Conservation (phyloP, 2,888 invertebrate species). For the Aphodius sticticus region DNA sequence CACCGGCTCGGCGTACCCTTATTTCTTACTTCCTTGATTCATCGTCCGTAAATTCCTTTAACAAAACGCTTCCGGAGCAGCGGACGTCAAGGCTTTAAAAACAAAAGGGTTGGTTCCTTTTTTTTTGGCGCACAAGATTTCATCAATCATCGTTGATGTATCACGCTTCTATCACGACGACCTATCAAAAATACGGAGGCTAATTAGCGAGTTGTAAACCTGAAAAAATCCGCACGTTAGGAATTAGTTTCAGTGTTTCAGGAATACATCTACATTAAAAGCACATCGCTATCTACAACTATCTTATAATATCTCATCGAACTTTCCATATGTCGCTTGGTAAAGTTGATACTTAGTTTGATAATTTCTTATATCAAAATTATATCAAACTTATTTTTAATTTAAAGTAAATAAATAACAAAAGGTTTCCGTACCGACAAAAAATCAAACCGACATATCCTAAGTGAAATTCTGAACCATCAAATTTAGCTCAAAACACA, state of each 20-base stretch:
- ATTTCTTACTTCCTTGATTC: slow-evolving; percentile 4
- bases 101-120: neutral
- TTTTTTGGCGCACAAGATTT: neutral
- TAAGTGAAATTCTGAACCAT: neutral
- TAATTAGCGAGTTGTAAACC: neutral
- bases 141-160: neutral
- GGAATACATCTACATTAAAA: too few relatives aligned
- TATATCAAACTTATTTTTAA: too few relatives aligned
- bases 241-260: too few relatives aligned
- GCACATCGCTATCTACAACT: too few relatives aligned
- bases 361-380: too few relatives aligned
- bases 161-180: neutral
- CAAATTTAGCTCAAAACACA: neutral
- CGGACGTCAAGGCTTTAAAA: neutral
- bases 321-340: too few relatives aligned
- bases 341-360: too few relatives aligned
- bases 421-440: too few relatives aligned
- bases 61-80: neutral
- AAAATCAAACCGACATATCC: neutral
- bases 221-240: too few relatives aligned
- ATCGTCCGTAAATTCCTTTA: neutral
- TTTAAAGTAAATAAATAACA: too few relatives aligned
- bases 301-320: too few relatives aligned
- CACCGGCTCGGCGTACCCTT: neutral
- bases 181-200: neutral